These are phyloP conservation scores for Antedon mediterranea DNA, from an alignment of 53 echinoderm and acorn worm genomes.

Conservation along the genomic window DNA sequence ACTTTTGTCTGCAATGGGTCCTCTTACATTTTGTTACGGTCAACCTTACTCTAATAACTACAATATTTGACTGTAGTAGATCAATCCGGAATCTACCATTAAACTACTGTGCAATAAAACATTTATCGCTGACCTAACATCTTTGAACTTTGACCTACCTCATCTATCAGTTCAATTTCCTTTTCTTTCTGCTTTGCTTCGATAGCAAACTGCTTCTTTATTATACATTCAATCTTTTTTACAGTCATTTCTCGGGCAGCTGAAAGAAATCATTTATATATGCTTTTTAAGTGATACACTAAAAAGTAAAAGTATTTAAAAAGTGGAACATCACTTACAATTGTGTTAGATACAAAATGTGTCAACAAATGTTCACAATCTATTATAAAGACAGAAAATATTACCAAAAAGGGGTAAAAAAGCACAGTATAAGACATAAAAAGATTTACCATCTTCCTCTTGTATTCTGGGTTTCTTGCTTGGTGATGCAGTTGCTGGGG, in stretches of 20 bases:
- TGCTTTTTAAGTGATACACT: background rate
- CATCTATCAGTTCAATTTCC: constrained; percentile 81
- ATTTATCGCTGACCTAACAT: background rate
- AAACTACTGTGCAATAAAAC: too few species aligned
- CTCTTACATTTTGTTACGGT: too few species aligned
- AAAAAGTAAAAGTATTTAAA: too few species aligned
- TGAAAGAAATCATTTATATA: background rate
- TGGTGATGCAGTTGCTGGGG: constrained; percentile 40
- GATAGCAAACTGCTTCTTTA: constrained; percentile 69
- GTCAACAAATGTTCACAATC: background rate
- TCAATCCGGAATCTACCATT: too few species aligned
- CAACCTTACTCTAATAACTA: too few species aligned
- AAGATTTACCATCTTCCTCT: constrained; percentile 79
- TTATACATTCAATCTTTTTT: constrained; percentile 67
- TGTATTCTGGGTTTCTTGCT: constrained; percentile 59
- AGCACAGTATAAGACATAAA: too few species aligned
- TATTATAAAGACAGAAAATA: background rate
- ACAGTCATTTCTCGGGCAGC: constrained; percentile 74
- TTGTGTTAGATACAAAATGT: too few species aligned
- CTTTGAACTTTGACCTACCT: constrained; percentile 25
- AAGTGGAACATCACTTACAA: too few species aligned
- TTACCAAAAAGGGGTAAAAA: too few species aligned
- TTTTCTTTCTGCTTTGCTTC: constrained; percentile 84
- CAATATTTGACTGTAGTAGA: too few species aligned
- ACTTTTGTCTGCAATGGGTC: too few species aligned